Base-by-base conservation (phyloP, 2,113 vertebrate species). In the Mungos mungo region DNA sequence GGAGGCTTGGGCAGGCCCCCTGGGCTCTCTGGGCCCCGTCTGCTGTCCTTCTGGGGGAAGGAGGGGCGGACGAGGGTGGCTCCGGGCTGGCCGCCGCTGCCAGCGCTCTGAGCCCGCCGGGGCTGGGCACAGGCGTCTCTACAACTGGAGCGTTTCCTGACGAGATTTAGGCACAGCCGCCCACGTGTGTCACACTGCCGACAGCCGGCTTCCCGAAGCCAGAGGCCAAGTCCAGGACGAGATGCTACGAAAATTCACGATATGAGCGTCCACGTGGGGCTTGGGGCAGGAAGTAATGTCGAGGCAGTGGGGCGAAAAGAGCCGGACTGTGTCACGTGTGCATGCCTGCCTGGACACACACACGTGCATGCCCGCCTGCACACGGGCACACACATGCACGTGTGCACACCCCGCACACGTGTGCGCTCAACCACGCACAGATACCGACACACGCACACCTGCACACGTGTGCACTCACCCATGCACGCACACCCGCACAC, bases 81-180 rank as follows among this genome's bases (percentile, higher is more conserved):
- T 88, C 14, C 4, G 45, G 16, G 10, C 3, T 3, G 0, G 16
- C 27, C 2, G 47, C 2, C 16, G 7, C 50, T 1, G 25, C 14
- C 13, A 1, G 15, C 2, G 15, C 33, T 63, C 47, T 1, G 27
- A 16, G 33, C n/a, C 63, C 19, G 31, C 0, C 18, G 1, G 25
- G 6, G 77, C n/a, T 4, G 45, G 57, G 45, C 0, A 35, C 10
- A 38, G 16, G 21, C 5, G 15, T 8, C 71, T 84, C 50, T 29
- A 69, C 4, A 7, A 21, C 27, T 1, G 0, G 1, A 60, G n/a
- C 11, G 4, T 33, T 52, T 80, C 68, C 84, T 21, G 50, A 57
- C 33, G 41, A 50, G 54, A n/a, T 57, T 52, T 69, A 14, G 13
- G 52, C 11, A 31, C 77, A 88, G 65, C 76, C 4, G 10, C 23